A percentile compares a stretch with the other conserved stretches of the same genome.
phyloP scores from a whole-genome alignment of 2,113 vertebrate species.

The Eubucco bourcierii region DNA sequence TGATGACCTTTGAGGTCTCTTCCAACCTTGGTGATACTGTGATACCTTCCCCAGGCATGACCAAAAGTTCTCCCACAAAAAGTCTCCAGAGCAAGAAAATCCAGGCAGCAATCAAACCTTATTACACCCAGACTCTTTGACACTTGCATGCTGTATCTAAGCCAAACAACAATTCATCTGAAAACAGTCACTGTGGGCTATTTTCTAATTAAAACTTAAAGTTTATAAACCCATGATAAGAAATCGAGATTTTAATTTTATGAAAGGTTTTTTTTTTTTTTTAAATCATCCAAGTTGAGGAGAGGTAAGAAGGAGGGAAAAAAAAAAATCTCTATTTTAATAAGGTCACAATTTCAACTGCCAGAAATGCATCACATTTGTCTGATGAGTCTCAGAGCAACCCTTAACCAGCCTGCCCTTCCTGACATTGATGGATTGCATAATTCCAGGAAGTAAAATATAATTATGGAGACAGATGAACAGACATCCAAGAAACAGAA shows the following conservation, averaged over 20 bases:
- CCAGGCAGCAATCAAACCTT: background rate
- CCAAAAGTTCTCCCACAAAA: background rate
- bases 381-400: slow-evolving; percentile 49
- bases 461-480: slow-evolving; percentile 68
- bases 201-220: slow-evolving; percentile 10
- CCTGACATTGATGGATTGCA: slow-evolving; percentile 47
- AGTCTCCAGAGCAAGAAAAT: background rate
- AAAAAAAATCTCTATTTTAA: background rate
- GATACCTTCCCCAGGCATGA: background rate
- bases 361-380: slow-evolving; percentile 21
- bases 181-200: background rate
- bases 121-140: background rate
- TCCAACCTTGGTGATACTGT: too few relatives aligned
- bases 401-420: slow-evolving; percentile 52
- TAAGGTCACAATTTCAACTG: slow-evolving; percentile 14
- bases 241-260: background rate
- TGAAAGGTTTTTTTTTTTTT: background rate
- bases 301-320: background rate
- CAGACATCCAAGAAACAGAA: slow-evolving; percentile 56
- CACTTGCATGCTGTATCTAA: background rate
- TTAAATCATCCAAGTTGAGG: background rate
- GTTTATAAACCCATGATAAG: background rate
- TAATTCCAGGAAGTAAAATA: slow-evolving; percentile 67
- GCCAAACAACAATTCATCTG: slow-evolving; percentile 15
- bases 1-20: too few relatives aligned